Conservation (phyloP, 1,140 invertebrate genomes). For the Globodera rostochiensis region DNA sequence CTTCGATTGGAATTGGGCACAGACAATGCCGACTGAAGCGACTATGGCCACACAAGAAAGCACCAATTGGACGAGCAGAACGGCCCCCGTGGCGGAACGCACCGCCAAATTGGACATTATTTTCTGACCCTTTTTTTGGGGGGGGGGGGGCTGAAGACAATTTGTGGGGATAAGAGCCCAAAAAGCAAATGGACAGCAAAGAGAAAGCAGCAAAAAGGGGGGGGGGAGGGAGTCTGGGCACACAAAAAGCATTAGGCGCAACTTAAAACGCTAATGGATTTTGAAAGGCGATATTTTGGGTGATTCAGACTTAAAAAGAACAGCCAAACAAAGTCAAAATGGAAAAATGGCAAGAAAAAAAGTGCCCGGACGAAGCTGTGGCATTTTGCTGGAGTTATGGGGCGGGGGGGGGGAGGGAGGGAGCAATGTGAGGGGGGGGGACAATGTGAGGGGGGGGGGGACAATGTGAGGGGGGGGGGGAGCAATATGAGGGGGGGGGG, state of each 20-base stretch:
- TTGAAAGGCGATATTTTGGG: too few species aligned
- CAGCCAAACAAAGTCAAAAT: neutral
- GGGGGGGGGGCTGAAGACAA: neutral
- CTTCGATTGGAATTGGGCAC: slow-evolving; percentile 34
- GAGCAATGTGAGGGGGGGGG: neutral
- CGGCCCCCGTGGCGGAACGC: slow-evolving; percentile 39
- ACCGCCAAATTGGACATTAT: slow-evolving; percentile 28
- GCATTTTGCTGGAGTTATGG: too few species aligned
- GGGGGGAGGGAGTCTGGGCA: neutral
- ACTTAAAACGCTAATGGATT: too few species aligned
- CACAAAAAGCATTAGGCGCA: slow-evolving; percentile 2
- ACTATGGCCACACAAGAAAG: slow-evolving; percentile 37
- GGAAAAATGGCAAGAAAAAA: neutral
- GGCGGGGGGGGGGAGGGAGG: neutral
- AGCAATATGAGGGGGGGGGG: too few species aligned
- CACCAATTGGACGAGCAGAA: slow-evolving; percentile 38
- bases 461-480: too few species aligned
- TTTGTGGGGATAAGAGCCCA: neutral
- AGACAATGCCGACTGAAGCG: slow-evolving; percentile 43
- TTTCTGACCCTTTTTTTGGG: neutral
- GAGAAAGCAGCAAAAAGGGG: neutral
- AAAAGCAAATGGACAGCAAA: neutral
- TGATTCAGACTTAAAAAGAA: neutral
- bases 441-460: too few species aligned
- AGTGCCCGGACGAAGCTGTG: too few species aligned